These are phyloP conservation scores for Lamproptera curius DNA, from an alignment of 2,888 invertebrate species.

Conservation along the genomic window DNA sequence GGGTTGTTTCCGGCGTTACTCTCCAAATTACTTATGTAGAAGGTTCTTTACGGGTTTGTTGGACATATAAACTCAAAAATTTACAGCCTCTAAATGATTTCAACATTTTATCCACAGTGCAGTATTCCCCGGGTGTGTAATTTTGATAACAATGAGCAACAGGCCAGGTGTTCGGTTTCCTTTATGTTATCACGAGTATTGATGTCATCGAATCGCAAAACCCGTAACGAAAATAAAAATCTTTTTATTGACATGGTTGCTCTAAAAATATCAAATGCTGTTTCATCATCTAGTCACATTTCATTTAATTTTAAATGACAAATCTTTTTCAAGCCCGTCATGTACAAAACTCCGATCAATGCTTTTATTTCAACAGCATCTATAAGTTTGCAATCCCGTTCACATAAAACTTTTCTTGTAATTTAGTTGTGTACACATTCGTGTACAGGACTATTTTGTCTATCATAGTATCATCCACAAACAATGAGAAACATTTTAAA, in stretches of 20 bases:
- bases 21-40: conserved; percentile 16
- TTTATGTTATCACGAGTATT: conserved; percentile 18
- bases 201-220: conserved; percentile 16
- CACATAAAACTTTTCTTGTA: conserved; percentile 8
- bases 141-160: conserved; percentile 15
- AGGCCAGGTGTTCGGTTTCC: conserved; percentile 17
- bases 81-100: conserved; percentile 24
- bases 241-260: conserved; percentile 13
- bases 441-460: conserved; percentile 5
- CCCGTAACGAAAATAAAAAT: conserved; percentile 15
- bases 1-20: conserved; percentile 23
- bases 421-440: conserved; percentile 12
- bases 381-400: conserved; percentile 13
- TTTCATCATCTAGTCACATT: conserved; percentile 22
- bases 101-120: conserved; percentile 23
- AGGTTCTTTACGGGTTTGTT: conserved; percentile 24
- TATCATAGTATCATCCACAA: conserved; percentile 13
- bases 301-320: conserved; percentile 23
- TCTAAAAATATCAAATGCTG: conserved; percentile 20
- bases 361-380: conserved; percentile 20
- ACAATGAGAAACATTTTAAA: conserved; percentile 21
- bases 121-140: conserved; percentile 16
- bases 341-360: conserved; percentile 12
- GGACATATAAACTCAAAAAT: conserved; percentile 23
- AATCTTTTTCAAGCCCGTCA: conserved; percentile 21